A percentile compares a stretch with the other conserved stretches of the same genome.
phyloP scores from a whole-genome alignment of 2,888 invertebrate species.

The Ichneumoninae sp. region DNA sequence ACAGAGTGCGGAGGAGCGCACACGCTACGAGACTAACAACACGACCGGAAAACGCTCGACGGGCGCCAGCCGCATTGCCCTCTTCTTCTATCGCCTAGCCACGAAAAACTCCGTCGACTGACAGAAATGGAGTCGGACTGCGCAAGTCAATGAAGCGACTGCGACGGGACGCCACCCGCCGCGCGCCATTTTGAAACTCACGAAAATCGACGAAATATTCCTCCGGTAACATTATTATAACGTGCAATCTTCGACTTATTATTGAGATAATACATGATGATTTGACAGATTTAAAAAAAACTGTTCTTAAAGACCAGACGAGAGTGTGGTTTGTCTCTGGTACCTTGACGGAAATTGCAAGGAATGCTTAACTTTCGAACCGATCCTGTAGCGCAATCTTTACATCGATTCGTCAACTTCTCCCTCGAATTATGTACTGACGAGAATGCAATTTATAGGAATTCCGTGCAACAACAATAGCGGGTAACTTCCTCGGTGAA shows the following conservation, averaged over 20 bases:
- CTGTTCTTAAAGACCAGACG: neutral
- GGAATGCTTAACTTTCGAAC: neutral
- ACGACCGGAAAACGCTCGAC: conserved; percentile 70
- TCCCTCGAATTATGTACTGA: conserved; percentile 2
- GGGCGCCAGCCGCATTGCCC: conserved; percentile 73
- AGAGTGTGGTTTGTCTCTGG: neutral
- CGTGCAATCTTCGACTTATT: neutral
- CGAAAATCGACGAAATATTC: neutral
- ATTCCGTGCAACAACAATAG: neutral
- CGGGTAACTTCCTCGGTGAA: neutral
- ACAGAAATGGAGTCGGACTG: conserved; percentile 78
- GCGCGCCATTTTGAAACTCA: neutral
- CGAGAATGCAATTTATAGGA: neutral
- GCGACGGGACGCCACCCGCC: neutral
- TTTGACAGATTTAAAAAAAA: neutral
- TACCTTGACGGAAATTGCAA: conserved; percentile 28
- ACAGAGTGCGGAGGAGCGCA: conserved; percentile 42
- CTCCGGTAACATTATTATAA: neutral
- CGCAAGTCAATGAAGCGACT: conserved; percentile 69
- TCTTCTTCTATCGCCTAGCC: conserved; percentile 66
- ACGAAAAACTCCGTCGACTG: conserved; percentile 75
- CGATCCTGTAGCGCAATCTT: conserved; percentile 26
- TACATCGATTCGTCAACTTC: neutral
- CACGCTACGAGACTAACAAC: conserved; percentile 64
- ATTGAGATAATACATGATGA: neutral